phyloP scores from a whole-genome alignment of 2,113 vertebrate genomes.

The Abramis brama region DNA sequence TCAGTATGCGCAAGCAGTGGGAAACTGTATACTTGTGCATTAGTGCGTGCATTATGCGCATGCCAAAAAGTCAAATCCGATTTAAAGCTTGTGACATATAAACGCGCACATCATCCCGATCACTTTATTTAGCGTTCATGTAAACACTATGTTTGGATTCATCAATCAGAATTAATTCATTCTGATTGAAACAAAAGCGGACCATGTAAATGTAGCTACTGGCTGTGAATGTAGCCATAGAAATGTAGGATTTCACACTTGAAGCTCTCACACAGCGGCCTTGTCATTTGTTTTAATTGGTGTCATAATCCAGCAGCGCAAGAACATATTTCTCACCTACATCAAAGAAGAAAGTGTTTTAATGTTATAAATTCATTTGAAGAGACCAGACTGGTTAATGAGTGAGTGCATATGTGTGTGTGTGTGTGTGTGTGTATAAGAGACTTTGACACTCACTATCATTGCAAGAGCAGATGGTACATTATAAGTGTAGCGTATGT shows the following conservation, averaged over 20 bases:
- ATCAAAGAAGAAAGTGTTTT: slow-evolving; percentile 14
- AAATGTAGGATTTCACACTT: slow-evolving; percentile 11
- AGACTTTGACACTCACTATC: slow-evolving; percentile 56
- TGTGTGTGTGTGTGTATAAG: slow-evolving; percentile 28
- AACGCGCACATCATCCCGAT: too few species aligned
- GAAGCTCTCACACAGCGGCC: slow-evolving; percentile 8
- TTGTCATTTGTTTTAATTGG: slow-evolving; percentile 70
- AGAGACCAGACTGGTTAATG: slow-evolving; percentile 42
- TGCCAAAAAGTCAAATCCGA: too few species aligned
- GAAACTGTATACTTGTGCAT: too few species aligned
- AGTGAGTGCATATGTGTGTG: slow-evolving; percentile 1
- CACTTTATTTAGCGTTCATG: too few species aligned
- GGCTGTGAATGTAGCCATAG: not conserved
- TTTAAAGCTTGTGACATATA: too few species aligned
- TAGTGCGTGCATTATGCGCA: too few species aligned
- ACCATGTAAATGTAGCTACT: too few species aligned
- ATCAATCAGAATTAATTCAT: too few species aligned
- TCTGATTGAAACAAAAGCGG: too few species aligned
- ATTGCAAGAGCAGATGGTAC: slow-evolving; percentile 67
- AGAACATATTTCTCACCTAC: slow-evolving; percentile 55
- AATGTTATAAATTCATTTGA: slow-evolving; percentile 44
- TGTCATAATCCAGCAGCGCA: slow-evolving; percentile 57
- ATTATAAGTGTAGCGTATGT: slow-evolving; percentile 40
- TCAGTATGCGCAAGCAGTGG: too few species aligned
- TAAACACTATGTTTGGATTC: too few species aligned